Percentiles rank a stretch among this genome's conserved stretches.
Evolutionary conservation across 2,888 invertebrate species (phyloP).

Genomic region (Parasteatoda lunata): DNA sequence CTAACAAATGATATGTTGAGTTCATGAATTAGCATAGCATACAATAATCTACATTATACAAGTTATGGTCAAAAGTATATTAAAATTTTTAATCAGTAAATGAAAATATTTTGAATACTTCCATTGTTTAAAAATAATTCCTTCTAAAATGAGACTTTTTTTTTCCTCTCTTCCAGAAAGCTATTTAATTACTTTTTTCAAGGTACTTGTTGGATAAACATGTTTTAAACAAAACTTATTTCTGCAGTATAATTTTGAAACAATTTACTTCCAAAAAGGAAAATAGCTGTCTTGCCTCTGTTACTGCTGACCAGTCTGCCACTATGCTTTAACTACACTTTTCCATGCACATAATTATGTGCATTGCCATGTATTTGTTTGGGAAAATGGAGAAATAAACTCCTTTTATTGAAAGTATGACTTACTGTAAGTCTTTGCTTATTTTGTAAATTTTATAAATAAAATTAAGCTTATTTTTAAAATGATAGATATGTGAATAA

Average conservation of each 20-base stretch:
- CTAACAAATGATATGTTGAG: too few relatives aligned
- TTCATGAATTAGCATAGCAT: too few relatives aligned
- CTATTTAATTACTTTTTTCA: too few relatives aligned
- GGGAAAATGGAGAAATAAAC: slow-evolving; percentile 48
- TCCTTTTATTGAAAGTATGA: slow-evolving; percentile 44
- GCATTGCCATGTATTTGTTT: slow-evolving; percentile 48
- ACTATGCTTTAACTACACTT: slow-evolving; percentile 39
- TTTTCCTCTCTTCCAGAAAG: too few relatives aligned
- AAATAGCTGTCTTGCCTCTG: slow-evolving; percentile 36
- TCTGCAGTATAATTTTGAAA: slow-evolving; percentile 42
- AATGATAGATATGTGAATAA: slow-evolving; percentile 2
- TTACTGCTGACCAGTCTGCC: slow-evolving; percentile 36
- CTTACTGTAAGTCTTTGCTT: neutral
- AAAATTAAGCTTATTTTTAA: slow-evolving; percentile 3
- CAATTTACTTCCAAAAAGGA: slow-evolving; percentile 15
- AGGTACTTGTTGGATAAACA: too few relatives aligned
- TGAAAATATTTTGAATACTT: too few relatives aligned
- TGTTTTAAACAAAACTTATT: neutral
- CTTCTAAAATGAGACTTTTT: too few relatives aligned
- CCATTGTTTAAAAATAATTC: too few relatives aligned
- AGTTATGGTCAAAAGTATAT: too few relatives aligned
- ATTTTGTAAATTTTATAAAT: slow-evolving; percentile 3
- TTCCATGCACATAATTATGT: slow-evolving; percentile 18
- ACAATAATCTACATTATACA: too few relatives aligned
- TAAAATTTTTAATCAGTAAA: too few relatives aligned